Evolutionary conservation across 2,113 vertebrate species (phyloP).

Genomic region (Arvicanthis niloticus): DNA sequence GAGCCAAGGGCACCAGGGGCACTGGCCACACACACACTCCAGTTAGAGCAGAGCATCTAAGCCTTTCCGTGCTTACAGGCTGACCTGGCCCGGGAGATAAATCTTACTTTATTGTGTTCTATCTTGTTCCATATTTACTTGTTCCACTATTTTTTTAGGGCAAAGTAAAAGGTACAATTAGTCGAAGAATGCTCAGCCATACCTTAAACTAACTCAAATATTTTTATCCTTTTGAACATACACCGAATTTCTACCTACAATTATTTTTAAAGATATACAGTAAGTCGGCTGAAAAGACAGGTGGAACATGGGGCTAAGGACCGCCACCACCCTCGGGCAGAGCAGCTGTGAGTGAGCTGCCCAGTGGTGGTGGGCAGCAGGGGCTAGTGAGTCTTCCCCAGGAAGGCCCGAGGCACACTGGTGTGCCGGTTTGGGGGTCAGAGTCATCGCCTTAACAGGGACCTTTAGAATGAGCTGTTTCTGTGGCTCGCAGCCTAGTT

Average conservation of each 20-base stretch:
- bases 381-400: background rate
- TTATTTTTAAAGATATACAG: background rate
- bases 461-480: background rate
- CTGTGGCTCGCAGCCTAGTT: background rate
- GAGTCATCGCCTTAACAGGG: background rate
- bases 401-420: background rate
- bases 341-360: background rate
- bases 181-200: background rate
- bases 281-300: background rate
- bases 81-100: background rate
- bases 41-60: background rate
- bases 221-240: background rate
- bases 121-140: background rate
- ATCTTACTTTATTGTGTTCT: background rate
- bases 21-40: background rate
- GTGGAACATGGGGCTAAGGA: background rate
- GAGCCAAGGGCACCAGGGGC: background rate
- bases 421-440: background rate
- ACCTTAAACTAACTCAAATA: background rate
- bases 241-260: background rate
- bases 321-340: background rate
- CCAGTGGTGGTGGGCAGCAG: background rate
- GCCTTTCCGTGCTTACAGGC: background rate
- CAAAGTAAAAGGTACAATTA: background rate
- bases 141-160: background rate